These are phyloP conservation scores for Temnothorax nylanderi DNA, from an alignment of 1,140 invertebrate species.

Conservation along the genomic window DNA sequence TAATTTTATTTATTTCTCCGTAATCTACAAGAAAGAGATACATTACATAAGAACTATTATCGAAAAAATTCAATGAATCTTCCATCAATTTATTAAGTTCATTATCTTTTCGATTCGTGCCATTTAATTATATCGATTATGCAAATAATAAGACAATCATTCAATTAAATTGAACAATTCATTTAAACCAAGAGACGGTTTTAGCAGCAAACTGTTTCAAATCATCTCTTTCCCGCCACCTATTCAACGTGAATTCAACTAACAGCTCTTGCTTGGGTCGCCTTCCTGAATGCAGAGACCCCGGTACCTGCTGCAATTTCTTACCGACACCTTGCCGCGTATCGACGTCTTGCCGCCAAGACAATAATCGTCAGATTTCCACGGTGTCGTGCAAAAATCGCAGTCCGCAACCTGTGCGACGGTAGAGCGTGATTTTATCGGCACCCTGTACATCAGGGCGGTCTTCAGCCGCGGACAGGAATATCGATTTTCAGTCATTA, in stretches of 20 bases:
- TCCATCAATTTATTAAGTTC: background rate
- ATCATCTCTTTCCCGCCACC: slow-evolving; percentile 38
- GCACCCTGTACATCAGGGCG: background rate
- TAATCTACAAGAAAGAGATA: background rate
- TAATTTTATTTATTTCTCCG: background rate
- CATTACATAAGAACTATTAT: no score
- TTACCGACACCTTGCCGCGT: slow-evolving; percentile 1
- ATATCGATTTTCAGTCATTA: slow-evolving; percentile 32
- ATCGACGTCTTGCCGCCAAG: background rate
- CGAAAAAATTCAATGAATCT: background rate
- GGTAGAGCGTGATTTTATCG: slow-evolving; percentile 12
- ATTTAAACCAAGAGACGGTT: background rate
- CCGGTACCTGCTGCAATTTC: background rate
- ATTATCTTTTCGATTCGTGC: background rate
- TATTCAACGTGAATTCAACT: slow-evolving; percentile 2
- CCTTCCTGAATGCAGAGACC: background rate
- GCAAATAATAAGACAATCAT: background rate
- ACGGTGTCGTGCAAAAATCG: background rate
- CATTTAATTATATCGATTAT: background rate
- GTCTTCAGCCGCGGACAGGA: no score
- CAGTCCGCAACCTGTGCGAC: background rate
- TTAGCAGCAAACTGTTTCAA: background rate
- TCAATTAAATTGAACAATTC: background rate
- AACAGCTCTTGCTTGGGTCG: background rate
- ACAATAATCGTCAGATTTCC: background rate